Evolutionary conservation across 2,888 invertebrate species (phyloP).

Genomic region (Ophion slaviceki): DNA sequence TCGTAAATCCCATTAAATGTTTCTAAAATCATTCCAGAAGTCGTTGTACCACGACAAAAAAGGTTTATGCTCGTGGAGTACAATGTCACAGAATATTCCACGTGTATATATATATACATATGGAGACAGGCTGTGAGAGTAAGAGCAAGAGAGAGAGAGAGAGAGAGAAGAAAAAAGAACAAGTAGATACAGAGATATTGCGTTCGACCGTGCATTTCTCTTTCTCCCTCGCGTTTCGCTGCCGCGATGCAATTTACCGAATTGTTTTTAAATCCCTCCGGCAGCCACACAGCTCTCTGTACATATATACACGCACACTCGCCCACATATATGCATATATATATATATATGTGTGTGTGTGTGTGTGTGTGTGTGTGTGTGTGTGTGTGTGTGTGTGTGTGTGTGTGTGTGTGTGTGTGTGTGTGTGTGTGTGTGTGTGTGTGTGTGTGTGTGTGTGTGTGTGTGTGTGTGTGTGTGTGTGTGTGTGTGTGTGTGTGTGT

Average conservation of each 20-base stretch:
- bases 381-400: too few species aligned
- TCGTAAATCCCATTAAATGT: not conserved
- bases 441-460: too few species aligned
- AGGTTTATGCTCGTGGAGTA: conserved; percentile 2
- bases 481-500: too few species aligned
- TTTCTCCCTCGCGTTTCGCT: conserved; percentile 66
- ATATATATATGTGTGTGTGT: not conserved
- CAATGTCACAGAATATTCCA: conserved; percentile 16
- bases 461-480: too few species aligned
- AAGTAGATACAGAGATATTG: conserved; percentile 66
- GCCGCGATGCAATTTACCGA: conserved; percentile 79
- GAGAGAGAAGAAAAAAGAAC: conserved; percentile 10
- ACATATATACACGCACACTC: not conserved
- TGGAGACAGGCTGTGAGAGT: too few species aligned
- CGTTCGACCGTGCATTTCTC: conserved; percentile 67
- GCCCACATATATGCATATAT: not conserved
- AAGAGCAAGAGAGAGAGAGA: conserved; percentile 30
- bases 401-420: too few species aligned
- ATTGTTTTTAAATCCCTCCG: conserved; percentile 82
- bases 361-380: too few species aligned
- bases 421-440: too few species aligned
- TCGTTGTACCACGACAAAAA: conserved; percentile 11
- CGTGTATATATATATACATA: not conserved
- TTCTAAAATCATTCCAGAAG: conserved; percentile 11
- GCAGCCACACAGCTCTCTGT: conserved; percentile 64